A percentile compares a stretch with the other conserved stretches of the same genome.
Conservation (phyloP, 2,888 invertebrate genomes). For the Rhyacophila evoluta region DNA sequence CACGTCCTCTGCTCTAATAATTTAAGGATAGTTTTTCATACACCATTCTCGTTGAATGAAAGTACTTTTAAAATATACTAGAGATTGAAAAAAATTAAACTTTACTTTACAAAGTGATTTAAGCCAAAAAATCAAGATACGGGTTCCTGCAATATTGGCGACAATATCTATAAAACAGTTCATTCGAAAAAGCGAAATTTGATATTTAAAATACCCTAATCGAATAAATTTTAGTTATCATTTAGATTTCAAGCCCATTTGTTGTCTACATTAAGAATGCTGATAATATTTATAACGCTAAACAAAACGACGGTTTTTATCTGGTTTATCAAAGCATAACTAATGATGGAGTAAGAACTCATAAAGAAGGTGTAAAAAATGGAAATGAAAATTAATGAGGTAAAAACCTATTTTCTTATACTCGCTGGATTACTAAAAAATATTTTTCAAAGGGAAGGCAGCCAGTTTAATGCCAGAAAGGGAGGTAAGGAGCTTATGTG, state of each 20-base stretch:
- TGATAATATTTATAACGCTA: not conserved
- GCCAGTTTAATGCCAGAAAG: constrained; percentile 51
- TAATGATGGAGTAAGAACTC: constrained; percentile 41
- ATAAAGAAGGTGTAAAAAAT: constrained; percentile 51
- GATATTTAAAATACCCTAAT: not conserved
- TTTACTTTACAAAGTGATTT: no score
- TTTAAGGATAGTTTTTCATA: constrained; percentile 33
- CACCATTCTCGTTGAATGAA: not conserved
- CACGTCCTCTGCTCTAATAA: constrained; percentile 30
- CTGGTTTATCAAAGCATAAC: constrained; percentile 47
- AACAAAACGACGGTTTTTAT: constrained; percentile 31
- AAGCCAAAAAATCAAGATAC: no score
- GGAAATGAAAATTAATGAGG: constrained; percentile 54
- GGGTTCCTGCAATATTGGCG: no score
- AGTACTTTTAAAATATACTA: no score
- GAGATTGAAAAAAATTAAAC: no score
- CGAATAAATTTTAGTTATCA: not conserved
- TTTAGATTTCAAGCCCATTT: not conserved
- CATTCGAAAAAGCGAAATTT: no score
- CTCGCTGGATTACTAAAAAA: constrained; percentile 49
- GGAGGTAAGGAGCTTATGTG: constrained; percentile 45
- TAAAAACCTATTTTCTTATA: constrained; percentile 53
- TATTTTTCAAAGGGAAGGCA: constrained; percentile 51
- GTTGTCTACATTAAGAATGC: not conserved
- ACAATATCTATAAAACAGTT: no score